These are phyloP conservation scores for Pasiphila rectangulata DNA, from an alignment of 2,888 invertebrate genomes.

Conservation along the genomic window DNA sequence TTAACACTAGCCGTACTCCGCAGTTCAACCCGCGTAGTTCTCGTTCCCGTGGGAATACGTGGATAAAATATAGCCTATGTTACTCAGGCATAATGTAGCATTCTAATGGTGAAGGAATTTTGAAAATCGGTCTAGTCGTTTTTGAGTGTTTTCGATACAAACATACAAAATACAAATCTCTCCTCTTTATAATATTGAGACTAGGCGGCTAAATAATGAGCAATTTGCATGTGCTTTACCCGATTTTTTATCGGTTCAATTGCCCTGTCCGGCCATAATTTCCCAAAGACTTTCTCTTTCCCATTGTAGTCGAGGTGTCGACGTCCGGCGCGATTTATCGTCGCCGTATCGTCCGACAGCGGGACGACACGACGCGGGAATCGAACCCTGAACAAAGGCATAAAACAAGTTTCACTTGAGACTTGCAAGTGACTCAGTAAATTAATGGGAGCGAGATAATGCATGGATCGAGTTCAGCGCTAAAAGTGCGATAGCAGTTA, in stretches of 20 bases:
- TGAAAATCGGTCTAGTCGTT: no score
- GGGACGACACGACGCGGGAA: constrained; percentile 61
- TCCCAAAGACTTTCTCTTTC: constrained; percentile 70
- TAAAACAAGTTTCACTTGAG: constrained; percentile 44
- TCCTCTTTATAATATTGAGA: no score
- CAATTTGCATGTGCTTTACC: constrained; percentile 30
- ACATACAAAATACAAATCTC: no score
- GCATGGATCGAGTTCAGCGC: constrained; percentile 20
- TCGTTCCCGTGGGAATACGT: no score
- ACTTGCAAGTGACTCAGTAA: constrained; percentile 30
- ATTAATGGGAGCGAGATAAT: constrained; percentile 27
- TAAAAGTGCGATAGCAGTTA: constrained; percentile 9
- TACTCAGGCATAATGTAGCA: no score
- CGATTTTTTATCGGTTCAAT: constrained; percentile 48
- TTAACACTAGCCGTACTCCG: no score
- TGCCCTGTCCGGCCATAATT: constrained; percentile 53
- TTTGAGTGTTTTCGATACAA: no score
- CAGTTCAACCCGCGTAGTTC: no score
- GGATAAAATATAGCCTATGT: no score
- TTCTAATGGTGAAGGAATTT: no score
- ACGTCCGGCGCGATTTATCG: constrained; percentile 63
- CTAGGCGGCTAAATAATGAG: neutral
- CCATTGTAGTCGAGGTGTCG: constrained; percentile 73
- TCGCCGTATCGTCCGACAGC: constrained; percentile 57
- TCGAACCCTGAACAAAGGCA: constrained; percentile 62